Evolutionary conservation across 2,888 invertebrate genomes (phyloP), one percentile per base, ranked within the genome.

Genomic region (Graphium colonna): DNA sequence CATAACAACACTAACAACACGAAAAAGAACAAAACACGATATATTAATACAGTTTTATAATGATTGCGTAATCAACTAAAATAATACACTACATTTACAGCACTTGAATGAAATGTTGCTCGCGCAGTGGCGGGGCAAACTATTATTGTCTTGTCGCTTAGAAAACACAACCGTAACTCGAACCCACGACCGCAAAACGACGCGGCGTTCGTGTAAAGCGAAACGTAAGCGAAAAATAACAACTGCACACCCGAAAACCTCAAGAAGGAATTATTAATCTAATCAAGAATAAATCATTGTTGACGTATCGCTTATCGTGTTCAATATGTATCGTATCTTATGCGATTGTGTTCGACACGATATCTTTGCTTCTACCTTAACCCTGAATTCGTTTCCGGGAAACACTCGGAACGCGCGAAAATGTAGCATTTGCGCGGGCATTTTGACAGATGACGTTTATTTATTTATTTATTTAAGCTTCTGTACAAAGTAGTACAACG

Each of bases 201-300:
- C 15, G 26, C 26, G 16, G 47, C 16, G 38, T 43, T 21, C 9
- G 36, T 48, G 21, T 26, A 31, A 42, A 47, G n/a, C 17, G 15
- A 49, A 16, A 31, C 31, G 31, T 10, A 31, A 31, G 31, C 10
- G 31, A 31, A 31, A 31, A 31, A 31, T 31, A 31, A 31, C 8
- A 31, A 31, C 31, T 9, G 31, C 31, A 10, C 10, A 31, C 7
- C 26, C 18, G n/a, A 49, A 57, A 33, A 42, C 55, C 41, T 18
- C 43, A 42, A 56, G 44, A 42, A 46, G 44, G 41, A 17, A 69
- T 71, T 72, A 71, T 71, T 72, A 71, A 79, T 79, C 79, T 63
- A 60, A 60, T 62, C 64, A 56, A 49, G 52, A 57, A 71, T 68
- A 55, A 56, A 76, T 77, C 74, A 74, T 72, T 73, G 75, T 73